Evolutionary conservation across 2,113 vertebrate genomes (phyloP).

Genomic region (Lepus timidus): DNA sequence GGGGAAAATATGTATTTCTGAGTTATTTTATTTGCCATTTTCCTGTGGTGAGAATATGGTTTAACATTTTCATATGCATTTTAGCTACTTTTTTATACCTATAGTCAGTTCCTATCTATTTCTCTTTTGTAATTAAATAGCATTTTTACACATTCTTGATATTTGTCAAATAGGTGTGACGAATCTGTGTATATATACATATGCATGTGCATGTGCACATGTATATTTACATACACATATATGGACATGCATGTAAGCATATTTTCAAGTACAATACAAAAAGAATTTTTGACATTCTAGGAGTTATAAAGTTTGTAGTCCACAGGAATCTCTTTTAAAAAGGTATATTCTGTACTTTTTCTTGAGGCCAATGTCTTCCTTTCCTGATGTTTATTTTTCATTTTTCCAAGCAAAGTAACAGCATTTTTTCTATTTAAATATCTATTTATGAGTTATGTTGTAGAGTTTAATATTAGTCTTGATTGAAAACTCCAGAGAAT

Average conservation of each 20-base stretch:
- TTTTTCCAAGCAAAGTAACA: not conserved
- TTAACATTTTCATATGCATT: not conserved
- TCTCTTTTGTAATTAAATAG: not conserved
- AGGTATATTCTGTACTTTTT: not conserved
- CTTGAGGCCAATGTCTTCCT: conserved; percentile 7
- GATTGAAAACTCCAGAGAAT: not conserved
- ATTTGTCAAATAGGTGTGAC: not conserved
- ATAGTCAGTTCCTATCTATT: not conserved
- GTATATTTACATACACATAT: not conserved
- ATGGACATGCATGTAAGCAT: too few species aligned
- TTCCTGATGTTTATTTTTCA: conserved; percentile 49
- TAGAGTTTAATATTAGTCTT: conserved; percentile 42
- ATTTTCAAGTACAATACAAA: conserved; percentile 17
- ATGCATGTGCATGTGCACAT: not conserved
- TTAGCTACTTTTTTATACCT: not conserved
- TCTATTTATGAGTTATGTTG: conserved; percentile 2
- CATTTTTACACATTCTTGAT: not conserved
- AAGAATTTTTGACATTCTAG: not conserved
- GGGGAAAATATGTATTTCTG: not conserved
- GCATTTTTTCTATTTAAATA: conserved; percentile 49
- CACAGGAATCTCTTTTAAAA: not conserved
- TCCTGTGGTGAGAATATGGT: not conserved
- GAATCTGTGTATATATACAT: not conserved
- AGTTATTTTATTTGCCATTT: not conserved
- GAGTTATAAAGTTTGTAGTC: not conserved